phyloP scores from a whole-genome alignment of 2,797 vertebrate species.

The Manis javanica region DNA sequence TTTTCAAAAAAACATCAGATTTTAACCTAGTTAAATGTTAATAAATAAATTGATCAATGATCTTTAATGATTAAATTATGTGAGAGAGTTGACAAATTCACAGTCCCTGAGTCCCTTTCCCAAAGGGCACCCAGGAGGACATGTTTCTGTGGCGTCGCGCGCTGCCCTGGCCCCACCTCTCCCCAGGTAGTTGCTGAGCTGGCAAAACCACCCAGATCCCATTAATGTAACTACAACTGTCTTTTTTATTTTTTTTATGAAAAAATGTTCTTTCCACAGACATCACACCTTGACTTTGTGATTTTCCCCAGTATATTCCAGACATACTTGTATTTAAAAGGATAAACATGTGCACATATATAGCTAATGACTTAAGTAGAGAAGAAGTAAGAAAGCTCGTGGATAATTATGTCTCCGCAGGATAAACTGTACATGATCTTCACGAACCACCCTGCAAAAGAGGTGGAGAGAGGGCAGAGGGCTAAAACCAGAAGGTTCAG shows the following conservation, averaged over 20 bases:
- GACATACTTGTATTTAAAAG: background rate
- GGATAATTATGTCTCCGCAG: background rate
- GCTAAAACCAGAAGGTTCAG: background rate
- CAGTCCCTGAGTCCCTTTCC: background rate
- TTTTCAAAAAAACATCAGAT: background rate
- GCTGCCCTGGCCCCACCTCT: rapidly evolving
- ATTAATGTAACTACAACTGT: rapidly evolving
- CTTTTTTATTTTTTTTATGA: background rate
- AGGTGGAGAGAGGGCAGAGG: rapidly evolving
- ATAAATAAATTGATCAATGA: background rate
- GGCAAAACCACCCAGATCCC: background rate
- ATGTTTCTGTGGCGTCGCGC: rapidly evolving
- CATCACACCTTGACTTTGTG: background rate
- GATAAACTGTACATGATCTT: rapidly evolving
- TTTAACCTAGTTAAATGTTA: background rate
- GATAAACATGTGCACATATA: rapidly evolving
- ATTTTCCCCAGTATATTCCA: background rate
- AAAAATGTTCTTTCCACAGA: background rate
- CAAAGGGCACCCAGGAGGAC: background rate
- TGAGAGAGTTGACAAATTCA: background rate
- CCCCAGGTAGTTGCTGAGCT: background rate
- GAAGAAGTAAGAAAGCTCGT: background rate
- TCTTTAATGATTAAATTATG: background rate
- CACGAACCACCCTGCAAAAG: background rate
- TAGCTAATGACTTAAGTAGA: background rate